Percentiles rank a stretch among this genome's conserved stretches.
Evolutionary conservation across 1,140 invertebrate species (phyloP).

Genomic region (Cydia amplana): DNA sequence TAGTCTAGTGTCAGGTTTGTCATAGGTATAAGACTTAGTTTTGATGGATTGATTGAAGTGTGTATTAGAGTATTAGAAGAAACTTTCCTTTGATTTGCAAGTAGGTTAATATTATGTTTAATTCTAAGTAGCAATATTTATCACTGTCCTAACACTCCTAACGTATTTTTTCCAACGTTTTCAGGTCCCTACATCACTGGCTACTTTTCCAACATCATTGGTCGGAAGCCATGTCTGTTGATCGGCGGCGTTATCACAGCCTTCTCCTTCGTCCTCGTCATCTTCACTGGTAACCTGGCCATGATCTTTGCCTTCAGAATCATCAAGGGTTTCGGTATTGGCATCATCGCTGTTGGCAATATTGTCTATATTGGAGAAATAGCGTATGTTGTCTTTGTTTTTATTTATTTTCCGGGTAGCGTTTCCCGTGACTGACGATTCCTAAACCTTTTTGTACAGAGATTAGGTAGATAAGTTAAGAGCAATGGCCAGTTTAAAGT

Average conservation of each 20-base stretch:
- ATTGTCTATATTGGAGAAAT: conserved; percentile 63
- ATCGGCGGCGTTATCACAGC: conserved; percentile 50
- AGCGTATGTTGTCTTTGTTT: conserved; percentile 46
- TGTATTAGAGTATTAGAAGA: too few relatives aligned
- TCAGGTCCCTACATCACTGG: conserved; percentile 53
- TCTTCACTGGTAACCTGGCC: conserved; percentile 47
- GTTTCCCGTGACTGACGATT: neutral
- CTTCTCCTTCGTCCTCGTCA: conserved; percentile 47
- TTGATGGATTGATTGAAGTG: too few relatives aligned
- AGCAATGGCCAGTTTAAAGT: too few relatives aligned
- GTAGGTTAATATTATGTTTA: too few relatives aligned
- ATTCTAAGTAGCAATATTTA: too few relatives aligned
- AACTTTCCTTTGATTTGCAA: too few relatives aligned
- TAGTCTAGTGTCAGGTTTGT: too few relatives aligned
- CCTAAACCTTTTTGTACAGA: too few relatives aligned
- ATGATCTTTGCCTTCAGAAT: conserved; percentile 52
- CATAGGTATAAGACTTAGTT: too few relatives aligned
- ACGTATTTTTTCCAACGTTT: conserved; percentile 16
- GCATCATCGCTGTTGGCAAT: conserved; percentile 54
- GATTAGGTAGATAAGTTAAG: too few relatives aligned
- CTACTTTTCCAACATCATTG: conserved; percentile 52
- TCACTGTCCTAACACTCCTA: too few relatives aligned
- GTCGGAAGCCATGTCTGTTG: conserved; percentile 53
- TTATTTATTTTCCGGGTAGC: neutral
- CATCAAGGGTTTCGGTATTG: conserved; percentile 59